Conservation (phyloP, 2,888 invertebrate genomes). For the Tipula helvola region DNA sequence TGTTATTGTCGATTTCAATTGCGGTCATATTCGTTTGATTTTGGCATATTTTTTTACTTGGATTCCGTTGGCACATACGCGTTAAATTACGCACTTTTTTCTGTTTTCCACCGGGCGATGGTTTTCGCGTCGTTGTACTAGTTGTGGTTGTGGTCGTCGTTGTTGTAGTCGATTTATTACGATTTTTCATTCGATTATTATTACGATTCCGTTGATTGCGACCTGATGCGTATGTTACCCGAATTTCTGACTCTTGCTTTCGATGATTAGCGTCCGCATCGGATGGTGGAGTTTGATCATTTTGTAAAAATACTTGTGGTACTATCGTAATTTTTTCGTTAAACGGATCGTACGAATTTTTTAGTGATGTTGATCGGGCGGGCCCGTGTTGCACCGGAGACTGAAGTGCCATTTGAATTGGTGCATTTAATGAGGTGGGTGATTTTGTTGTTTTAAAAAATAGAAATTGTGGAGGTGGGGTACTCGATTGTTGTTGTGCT, state of each 20-base stretch:
- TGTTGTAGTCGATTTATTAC: conserved; percentile 13
- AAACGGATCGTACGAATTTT: conserved; percentile 20
- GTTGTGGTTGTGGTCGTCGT: conserved; percentile 13
- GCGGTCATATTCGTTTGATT: background rate
- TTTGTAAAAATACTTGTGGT: conserved; percentile 31
- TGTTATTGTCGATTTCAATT: background rate
- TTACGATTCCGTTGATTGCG: conserved; percentile 12
- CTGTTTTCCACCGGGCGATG: conserved; percentile 11
- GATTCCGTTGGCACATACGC: conserved; percentile 18
- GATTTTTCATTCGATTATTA: conserved; percentile 12
- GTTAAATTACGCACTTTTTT: conserved; percentile 17
- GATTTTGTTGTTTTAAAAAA: conserved; percentile 9
- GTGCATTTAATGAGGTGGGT: conserved; percentile 6
- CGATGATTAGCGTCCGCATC: conserved; percentile 16
- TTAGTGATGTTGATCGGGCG: background rate
- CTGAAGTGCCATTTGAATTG: conserved; percentile 19
- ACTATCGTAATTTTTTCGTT: conserved; percentile 27
- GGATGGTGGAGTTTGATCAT: conserved; percentile 26
- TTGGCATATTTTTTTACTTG: background rate
- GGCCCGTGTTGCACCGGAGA: background rate
- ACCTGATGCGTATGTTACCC: conserved; percentile 14
- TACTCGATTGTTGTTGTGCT: conserved; percentile 15
- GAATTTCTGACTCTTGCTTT: conserved; percentile 14
- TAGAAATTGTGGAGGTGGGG: conserved; percentile 10
- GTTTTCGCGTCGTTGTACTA: conserved; percentile 17